Conservation (phyloP, 2,797 vertebrate genomes). For the Hemibagrus guttatus region DNA sequence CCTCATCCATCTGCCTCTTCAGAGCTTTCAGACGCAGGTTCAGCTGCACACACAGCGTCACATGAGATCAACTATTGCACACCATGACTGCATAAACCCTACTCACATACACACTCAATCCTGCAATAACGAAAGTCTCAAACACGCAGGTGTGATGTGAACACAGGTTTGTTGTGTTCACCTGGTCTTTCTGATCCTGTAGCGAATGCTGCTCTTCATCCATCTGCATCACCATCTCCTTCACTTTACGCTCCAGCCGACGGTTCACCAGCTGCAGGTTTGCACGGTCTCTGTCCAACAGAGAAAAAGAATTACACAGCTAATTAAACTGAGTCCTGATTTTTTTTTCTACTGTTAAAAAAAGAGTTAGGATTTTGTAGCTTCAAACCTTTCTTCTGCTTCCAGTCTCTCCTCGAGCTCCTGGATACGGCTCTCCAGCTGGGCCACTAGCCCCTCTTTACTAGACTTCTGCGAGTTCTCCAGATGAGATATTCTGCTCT, state of each 20-base stretch:
- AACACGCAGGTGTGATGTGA: neutral
- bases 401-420: constrained; percentile 93
- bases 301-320: neutral
- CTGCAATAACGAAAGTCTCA: neutral
- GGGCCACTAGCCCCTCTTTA: constrained; percentile 89
- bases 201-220: constrained; percentile 91
- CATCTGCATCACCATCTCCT: constrained; percentile 93
- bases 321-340: neutral
- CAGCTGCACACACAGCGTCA: constrained; percentile 73
- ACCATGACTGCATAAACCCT: neutral
- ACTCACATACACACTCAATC: neutral
- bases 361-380: neutral
- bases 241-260: constrained; percentile 92
- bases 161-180: constrained; percentile 57
- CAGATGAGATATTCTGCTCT: constrained; percentile 86
- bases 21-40: constrained; percentile 93
- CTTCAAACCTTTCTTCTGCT: constrained; percentile 83
- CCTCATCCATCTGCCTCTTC: constrained; percentile 95
- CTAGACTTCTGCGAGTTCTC: constrained; percentile 89
- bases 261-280: constrained; percentile 91
- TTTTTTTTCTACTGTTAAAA: neutral
- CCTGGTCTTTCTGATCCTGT: constrained; percentile 97
- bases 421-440: constrained; percentile 88
- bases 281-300: constrained; percentile 82
- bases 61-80: neutral